phyloP scores from a whole-genome alignment of 2,888 invertebrate genomes.

The Philereme transversata region DNA sequence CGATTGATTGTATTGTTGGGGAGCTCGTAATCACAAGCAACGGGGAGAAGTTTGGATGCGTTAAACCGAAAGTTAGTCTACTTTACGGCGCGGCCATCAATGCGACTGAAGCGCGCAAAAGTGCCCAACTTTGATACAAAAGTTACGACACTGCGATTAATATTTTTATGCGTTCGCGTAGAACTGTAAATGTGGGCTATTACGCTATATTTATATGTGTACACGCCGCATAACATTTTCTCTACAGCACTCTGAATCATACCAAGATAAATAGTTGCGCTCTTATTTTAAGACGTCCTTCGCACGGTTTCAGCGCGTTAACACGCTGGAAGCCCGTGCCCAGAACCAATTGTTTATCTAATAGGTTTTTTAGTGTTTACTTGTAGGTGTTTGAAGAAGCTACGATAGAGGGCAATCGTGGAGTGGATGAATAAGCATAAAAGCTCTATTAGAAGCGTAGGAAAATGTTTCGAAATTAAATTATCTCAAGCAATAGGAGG shows the following conservation, averaged over 20 bases:
- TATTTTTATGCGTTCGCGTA: slow-evolving; percentile 49
- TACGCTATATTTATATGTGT: slow-evolving; percentile 48
- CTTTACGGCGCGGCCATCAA: slow-evolving; percentile 56
- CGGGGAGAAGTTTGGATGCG: slow-evolving; percentile 58
- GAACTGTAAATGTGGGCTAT: slow-evolving; percentile 46
- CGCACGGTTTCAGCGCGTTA: slow-evolving; percentile 70
- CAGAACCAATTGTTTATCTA: slow-evolving; percentile 60
- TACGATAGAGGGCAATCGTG: slow-evolving; percentile 46
- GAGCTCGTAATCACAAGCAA: slow-evolving; percentile 67
- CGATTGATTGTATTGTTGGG: slow-evolving; percentile 78
- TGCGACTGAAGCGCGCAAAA: slow-evolving; percentile 48
- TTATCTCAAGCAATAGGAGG: slow-evolving; percentile 62
- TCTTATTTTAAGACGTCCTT: slow-evolving; percentile 79
- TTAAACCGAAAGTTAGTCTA: slow-evolving; percentile 57
- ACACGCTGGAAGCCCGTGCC: slow-evolving; percentile 68
- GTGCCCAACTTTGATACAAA: slow-evolving; percentile 56
- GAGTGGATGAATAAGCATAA: slow-evolving; percentile 55
- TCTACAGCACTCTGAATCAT: slow-evolving; percentile 66
- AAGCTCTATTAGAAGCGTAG: slow-evolving; percentile 59
- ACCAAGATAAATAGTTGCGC: slow-evolving; percentile 66
- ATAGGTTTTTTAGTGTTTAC: slow-evolving; percentile 49
- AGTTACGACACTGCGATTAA: slow-evolving; percentile 48
- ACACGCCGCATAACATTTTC: slow-evolving; percentile 49
- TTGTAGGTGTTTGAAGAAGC: slow-evolving; percentile 45
- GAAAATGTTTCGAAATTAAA: slow-evolving; percentile 62